Evolutionary conservation across 2,113 vertebrate species (phyloP), one percentile per base, ranked within the genome.

Genomic region (Xyrauchen texanus): DNA sequence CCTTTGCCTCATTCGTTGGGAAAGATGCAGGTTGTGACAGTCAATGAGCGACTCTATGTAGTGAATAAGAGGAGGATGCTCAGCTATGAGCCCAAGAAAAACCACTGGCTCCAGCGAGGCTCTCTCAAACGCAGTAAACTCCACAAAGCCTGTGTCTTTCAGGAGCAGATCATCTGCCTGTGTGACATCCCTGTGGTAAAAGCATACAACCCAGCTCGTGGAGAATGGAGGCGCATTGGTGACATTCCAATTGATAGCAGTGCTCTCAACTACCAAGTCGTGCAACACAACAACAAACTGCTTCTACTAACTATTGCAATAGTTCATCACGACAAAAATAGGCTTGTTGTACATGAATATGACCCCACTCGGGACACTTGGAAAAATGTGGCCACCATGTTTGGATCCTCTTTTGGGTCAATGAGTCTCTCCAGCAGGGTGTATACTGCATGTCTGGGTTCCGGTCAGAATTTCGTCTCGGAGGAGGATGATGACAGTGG

Each of bases 401-500:
- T 94, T 34, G 95, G 95, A 62, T 94, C 93, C 83, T 90, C 90
- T 0, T 80, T 93, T 69, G 94, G 94, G 3, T 95, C 93, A 0
- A 93, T 94, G 83, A 95, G 94, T 44, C 93, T 96, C 46, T 94
- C 94, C 6, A 93, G 93, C 0, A 93, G 94, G 0, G 89, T 96
- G 51, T 95, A 95, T 88, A 94, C 94, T 3, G 90, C 92, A 6
- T 94, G 94, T 77, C 90, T 96, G 9, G 91, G 93, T 83, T 93
- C 94, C 0, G 94, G 93, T 1, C 93, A 94, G 84, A 94, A 93
- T 86, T 95, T 95, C 82, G 91, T 94, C n/a, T 93, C 91, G 2
- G 95, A 95, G 83, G 95, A 96, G 83, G 94, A 95, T 11, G 93
- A 96, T 42, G 94, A 94, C 80, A 95, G 94, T 7, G 95, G 94